A percentile compares a stretch with the other conserved stretches of the same genome.
These are phyloP conservation scores for Drosophila rufa DNA, from an alignment of 1,140 invertebrate genomes.

Conservation along the genomic window DNA sequence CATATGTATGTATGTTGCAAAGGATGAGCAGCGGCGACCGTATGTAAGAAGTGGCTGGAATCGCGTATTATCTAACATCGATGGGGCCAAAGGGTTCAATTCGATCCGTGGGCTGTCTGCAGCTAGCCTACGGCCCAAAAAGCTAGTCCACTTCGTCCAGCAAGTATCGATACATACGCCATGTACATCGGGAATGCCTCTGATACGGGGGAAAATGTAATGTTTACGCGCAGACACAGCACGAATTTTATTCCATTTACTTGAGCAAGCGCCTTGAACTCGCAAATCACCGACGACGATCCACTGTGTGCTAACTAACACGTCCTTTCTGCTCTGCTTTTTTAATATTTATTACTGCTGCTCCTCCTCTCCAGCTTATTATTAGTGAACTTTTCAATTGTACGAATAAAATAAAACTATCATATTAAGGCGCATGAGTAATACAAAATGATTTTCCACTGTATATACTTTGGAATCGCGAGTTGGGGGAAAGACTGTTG, in stretches of 20 bases:
- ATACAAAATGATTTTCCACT: slow-evolving; percentile 84
- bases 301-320: slow-evolving; percentile 40
- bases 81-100: slow-evolving; percentile 25
- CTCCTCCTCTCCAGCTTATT: slow-evolving; percentile 52
- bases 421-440: slow-evolving; percentile 84
- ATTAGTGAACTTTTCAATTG: slow-evolving; percentile 84
- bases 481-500: slow-evolving; percentile 79
- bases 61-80: slow-evolving; percentile 56
- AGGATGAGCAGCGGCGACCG: slow-evolving; percentile 8
- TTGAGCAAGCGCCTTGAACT: slow-evolving; percentile 64
- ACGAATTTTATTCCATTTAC: slow-evolving; percentile 57
- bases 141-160: slow-evolving; percentile 10
- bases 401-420: slow-evolving; percentile 85
- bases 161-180: slow-evolving; percentile 14
- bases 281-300: slow-evolving; percentile 52
- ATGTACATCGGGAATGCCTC: slow-evolving; percentile 30
- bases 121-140: slow-evolving; percentile 19
- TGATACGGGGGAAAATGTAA: slow-evolving; percentile 38
- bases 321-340: slow-evolving; percentile 45
- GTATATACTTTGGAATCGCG: slow-evolving; percentile 83
- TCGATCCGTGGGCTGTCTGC: slow-evolving; percentile 11
- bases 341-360: slow-evolving; percentile 34
- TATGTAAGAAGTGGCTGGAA: slow-evolving; percentile 20
- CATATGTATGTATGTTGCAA: slow-evolving; percentile 13
- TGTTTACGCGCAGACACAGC: slow-evolving; percentile 38